These are phyloP conservation scores for Marisa cornuarietis DNA, from an alignment of 1,140 invertebrate species.

Conservation along the genomic window DNA sequence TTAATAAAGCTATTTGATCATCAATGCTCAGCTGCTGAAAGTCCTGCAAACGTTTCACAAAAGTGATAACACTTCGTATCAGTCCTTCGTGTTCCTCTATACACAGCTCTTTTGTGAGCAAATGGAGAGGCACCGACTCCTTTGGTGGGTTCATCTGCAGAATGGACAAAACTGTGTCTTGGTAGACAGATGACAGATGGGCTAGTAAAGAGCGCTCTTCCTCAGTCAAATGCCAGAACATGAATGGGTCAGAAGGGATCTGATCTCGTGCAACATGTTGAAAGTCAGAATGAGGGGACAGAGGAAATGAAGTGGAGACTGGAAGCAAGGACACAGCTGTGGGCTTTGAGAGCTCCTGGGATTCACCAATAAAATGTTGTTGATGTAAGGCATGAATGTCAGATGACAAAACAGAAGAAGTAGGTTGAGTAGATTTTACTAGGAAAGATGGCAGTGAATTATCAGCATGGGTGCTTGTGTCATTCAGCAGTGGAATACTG, in stretches of 20 bases:
- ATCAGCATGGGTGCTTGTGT: too few species aligned
- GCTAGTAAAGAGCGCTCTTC: slow-evolving; percentile 20
- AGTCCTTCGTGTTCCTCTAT: slow-evolving; percentile 48
- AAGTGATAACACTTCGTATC: slow-evolving; percentile 45
- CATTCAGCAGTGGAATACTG: too few species aligned
- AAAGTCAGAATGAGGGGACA: too few species aligned
- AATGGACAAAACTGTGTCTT: slow-evolving; percentile 6
- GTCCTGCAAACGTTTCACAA: slow-evolving; percentile 50
- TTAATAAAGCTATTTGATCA: slow-evolving; percentile 45
- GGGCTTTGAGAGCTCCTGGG: too few species aligned
- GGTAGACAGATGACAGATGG: slow-evolving; percentile 14
- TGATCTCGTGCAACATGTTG: background rate
- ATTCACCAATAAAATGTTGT: too few species aligned
- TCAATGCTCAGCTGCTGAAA: slow-evolving; percentile 44
- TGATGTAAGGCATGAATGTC: too few species aligned
- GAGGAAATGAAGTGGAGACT: too few species aligned
- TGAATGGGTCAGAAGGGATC: slow-evolving; percentile 17
- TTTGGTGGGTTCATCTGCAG: background rate
- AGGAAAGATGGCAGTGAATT: too few species aligned
- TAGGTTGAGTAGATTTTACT: too few species aligned
- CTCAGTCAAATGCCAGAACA: slow-evolving; percentile 22
- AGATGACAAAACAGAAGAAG: too few species aligned
- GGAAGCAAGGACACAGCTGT: too few species aligned
- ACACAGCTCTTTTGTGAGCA: slow-evolving; percentile 36
- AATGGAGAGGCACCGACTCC: slow-evolving; percentile 19